Base-by-base conservation (phyloP, 2,888 invertebrate genomes). In the Gari tellinella region DNA sequence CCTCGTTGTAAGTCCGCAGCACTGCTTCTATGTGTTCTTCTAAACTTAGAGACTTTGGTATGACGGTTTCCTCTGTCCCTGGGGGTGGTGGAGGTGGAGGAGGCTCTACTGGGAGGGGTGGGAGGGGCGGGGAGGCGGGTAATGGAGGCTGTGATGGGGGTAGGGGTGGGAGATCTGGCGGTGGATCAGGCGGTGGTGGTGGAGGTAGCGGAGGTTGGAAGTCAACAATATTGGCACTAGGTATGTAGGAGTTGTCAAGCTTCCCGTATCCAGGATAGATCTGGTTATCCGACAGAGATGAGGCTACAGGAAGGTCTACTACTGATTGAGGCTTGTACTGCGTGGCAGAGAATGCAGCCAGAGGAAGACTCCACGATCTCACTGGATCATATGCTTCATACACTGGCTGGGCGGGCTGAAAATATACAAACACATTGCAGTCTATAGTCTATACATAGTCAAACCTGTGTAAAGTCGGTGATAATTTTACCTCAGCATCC, bases 81-180 rank as follows among this genome's bases (percentile, higher is more conserved):
- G 48, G 41, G 14, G 76, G 79, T 0, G 67, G 70, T 10, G 77
- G 73, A 19, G 64, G 61, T 7, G 72, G 78, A 17, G 72, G 79
- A 19, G 45, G 45, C n/a, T 43, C n/a, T 23, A 53, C 49, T 8
- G 68, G 75, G 17, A 69, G 77, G 17, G 80, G 81, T 23, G 25
- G 56, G 1, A 72, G 75, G 1, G 69, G 77, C 12, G 72, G 67
- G 37, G 73, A 76, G 3, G 43, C 31, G 17, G 61, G 41, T 40
- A 58, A 49, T 17, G 53, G 46, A 17, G 70, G 80, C 21, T 72
- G 73, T 5, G 77, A 65, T 21, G 77, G 61, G 10, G 84, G 84
- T 7, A 82, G 86, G 10, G 75, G 68, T 0, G 82, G 85, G 0
- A 82, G 73, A 15, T 66, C 37, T 12, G 72, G 80, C 10, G 81